A percentile compares a stretch with the other conserved stretches of the same genome.
These are phyloP conservation scores for Parauchenoglanis punctatus DNA, from an alignment of 2,797 vertebrate species.

Conservation along the genomic window DNA sequence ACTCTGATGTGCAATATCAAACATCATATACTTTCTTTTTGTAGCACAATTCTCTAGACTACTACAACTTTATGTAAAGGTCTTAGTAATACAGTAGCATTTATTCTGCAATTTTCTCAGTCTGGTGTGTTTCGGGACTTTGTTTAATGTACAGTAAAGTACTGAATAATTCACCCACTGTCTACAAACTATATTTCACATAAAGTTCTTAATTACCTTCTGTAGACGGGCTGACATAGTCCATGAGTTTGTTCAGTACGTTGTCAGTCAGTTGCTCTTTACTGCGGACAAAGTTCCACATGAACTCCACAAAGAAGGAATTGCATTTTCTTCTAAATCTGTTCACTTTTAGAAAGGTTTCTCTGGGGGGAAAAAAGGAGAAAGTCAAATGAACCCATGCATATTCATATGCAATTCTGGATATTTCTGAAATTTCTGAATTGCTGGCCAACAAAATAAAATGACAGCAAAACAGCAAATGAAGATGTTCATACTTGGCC, in stretches of 20 bases:
- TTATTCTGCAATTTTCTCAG: background rate
- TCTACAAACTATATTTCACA: background rate
- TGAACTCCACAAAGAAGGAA: conserved; percentile 55
- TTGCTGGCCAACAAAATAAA: background rate
- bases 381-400: background rate
- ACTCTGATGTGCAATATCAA: background rate
- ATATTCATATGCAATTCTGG: background rate
- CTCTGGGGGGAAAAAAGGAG: background rate
- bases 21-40: background rate
- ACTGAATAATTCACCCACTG: background rate
- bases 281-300: conserved; percentile 42
- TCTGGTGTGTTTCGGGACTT: background rate
- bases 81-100: background rate
- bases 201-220: conserved; percentile 22
- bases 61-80: background rate
- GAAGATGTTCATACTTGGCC: conserved; percentile 14
- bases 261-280: conserved; percentile 44
- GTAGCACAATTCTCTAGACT: background rate
- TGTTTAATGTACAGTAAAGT: background rate
- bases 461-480: background rate
- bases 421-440: background rate
- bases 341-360: conserved; percentile 44
- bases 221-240: conserved; percentile 36
- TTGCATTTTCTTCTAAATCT: conserved; percentile 53
- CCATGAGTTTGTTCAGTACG: conserved; percentile 39